Percentiles rank a stretch among this genome's conserved stretches.
Evolutionary conservation across 2,797 vertebrate genomes (phyloP).

Genomic region (Periparus ater): DNA sequence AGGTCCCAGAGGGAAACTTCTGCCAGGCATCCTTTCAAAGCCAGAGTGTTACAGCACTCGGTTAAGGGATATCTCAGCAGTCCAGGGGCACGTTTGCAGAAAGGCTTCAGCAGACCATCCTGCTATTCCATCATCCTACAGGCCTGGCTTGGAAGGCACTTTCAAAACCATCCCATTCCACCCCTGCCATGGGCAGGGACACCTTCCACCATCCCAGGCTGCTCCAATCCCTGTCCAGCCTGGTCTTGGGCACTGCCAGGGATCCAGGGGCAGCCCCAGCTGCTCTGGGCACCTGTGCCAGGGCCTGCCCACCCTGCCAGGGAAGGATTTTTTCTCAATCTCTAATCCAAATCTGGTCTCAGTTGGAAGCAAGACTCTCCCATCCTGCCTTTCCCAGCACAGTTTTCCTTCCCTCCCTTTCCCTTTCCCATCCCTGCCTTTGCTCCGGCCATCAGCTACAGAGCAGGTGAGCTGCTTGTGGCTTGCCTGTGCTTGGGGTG

Average conservation of each 20-base stretch:
- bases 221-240: not conserved
- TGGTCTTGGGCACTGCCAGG: not conserved
- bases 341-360: not conserved
- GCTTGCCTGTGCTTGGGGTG: not conserved
- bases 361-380: not conserved
- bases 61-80: not conserved
- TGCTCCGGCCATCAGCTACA: not conserved
- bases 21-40: not conserved
- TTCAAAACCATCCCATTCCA: rapidly evolving
- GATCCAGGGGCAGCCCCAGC: not conserved
- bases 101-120: not conserved
- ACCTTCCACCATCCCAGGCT: rapidly evolving
- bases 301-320: rapidly evolving
- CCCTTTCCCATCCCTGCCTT: not conserved
- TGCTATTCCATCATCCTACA: not conserved
- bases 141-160: not conserved
- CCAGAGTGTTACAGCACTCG: not conserved
- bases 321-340: not conserved
- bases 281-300: not conserved
- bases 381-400: not conserved
- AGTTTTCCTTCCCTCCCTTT: not conserved
- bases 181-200: not conserved
- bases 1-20: not conserved
- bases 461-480: not conserved
- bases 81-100: not conserved